Conservation (phyloP, 2,113 vertebrate genomes). For the Zosterops pallidus region DNA sequence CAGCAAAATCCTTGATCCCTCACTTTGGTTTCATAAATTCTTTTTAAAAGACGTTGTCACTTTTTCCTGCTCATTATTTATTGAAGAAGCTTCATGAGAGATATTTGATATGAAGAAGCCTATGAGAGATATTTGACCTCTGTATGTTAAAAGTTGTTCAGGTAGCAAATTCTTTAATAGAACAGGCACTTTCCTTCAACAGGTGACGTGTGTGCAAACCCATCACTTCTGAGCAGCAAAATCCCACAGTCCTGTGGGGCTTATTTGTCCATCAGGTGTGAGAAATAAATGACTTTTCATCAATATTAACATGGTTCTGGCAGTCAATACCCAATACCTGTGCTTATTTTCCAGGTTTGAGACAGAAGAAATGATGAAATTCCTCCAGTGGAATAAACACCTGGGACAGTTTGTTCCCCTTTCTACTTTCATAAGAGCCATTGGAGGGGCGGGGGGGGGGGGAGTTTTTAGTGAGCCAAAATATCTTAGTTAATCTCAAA, state of each 20-base stretch:
- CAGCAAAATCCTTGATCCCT: background rate
- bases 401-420: background rate
- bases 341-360: background rate
- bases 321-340: background rate
- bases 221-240: background rate
- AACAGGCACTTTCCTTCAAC: background rate
- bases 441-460: too few relatives aligned
- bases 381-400: background rate
- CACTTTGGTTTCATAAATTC: background rate
- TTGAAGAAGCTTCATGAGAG: background rate
- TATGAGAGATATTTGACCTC: background rate
- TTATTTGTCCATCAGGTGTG: background rate
- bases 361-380: background rate
- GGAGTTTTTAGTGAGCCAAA: background rate
- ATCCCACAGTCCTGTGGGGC: background rate
- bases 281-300: background rate
- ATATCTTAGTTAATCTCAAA: background rate
- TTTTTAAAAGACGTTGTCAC: background rate
- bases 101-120: background rate
- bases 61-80: conserved; percentile 13
- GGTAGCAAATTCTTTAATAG: background rate
- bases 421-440: background rate
- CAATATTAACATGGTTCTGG: background rate
- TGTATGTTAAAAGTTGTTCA: background rate
- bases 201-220: background rate